Percentiles rank a stretch among this genome's conserved stretches.
Evolutionary conservation across 2,888 invertebrate genomes (phyloP).

Genomic region (Julus scandinavius): DNA sequence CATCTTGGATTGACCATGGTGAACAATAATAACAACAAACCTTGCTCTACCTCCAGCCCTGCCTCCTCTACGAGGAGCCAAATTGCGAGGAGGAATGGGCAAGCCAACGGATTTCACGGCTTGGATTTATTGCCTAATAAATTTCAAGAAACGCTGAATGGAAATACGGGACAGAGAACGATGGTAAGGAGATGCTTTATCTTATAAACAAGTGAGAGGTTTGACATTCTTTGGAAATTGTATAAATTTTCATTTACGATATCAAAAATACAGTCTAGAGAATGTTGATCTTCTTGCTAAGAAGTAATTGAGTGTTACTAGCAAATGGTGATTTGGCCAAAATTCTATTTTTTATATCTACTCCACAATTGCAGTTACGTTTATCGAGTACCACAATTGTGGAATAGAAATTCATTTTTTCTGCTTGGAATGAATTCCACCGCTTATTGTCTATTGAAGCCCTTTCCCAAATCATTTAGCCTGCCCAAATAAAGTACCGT

Average conservation of each 20-base stretch:
- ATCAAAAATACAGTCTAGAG: neutral
- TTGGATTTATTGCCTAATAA: conserved; percentile 52
- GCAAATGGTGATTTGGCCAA: too few relatives aligned
- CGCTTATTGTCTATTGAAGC: too few relatives aligned
- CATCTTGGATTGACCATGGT: neutral
- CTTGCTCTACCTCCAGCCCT: conserved; percentile 53
- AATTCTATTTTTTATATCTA: too few relatives aligned
- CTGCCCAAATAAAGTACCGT: too few relatives aligned
- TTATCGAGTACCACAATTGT: too few relatives aligned
- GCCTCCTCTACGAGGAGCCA: conserved; percentile 54
- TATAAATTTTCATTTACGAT: too few relatives aligned
- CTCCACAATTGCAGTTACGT: too few relatives aligned
- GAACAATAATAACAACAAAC: conserved; percentile 20
- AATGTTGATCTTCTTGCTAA: neutral
- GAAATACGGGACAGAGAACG: neutral
- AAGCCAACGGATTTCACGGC: conserved; percentile 36
- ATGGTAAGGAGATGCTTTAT: neutral
- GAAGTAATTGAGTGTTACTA: neutral
- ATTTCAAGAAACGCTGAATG: neutral
- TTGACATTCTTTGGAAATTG: too few relatives aligned
- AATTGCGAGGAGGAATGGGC: conserved; percentile 24
- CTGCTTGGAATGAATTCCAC: too few relatives aligned
- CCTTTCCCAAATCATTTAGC: too few relatives aligned
- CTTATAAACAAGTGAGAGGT: too few relatives aligned
- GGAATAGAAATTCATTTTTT: too few relatives aligned